Evolutionary conservation across 2,797 vertebrate genomes (phyloP).

Genomic region (Varecia variegata): DNA sequence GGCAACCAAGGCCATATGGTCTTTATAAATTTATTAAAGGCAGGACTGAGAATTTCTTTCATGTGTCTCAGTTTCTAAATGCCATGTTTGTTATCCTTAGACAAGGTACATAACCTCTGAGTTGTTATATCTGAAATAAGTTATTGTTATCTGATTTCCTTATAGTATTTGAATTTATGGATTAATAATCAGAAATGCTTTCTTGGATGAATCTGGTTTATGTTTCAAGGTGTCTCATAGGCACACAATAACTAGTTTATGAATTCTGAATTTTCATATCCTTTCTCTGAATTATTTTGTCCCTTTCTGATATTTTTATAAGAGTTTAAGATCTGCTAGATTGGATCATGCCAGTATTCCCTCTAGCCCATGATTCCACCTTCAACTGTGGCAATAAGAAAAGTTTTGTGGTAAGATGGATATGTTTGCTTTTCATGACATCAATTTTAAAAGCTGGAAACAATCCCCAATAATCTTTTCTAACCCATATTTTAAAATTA

Average conservation of each 20-base stretch:
- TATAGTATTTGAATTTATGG: slow-evolving; percentile 13
- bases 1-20: not conserved
- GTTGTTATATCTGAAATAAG: not conserved
- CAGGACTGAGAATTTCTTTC: slow-evolving; percentile 17
- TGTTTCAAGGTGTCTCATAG: not conserved
- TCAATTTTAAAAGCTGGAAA: not conserved
- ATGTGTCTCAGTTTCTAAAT: slow-evolving; percentile 34
- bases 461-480: slow-evolving; percentile 3
- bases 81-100: not conserved
- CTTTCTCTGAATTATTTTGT: slow-evolving; percentile 31
- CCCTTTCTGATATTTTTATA: slow-evolving; percentile 16
- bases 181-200: slow-evolving; percentile 40
- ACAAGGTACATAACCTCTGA: not conserved
- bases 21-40: slow-evolving; percentile 18
- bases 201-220: not conserved
- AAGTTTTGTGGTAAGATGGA: not conserved
- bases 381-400: not conserved
- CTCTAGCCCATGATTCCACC: not conserved
- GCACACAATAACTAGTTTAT: slow-evolving; percentile 2
- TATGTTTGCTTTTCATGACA: slow-evolving; percentile 34
- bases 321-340: not conserved
- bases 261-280: slow-evolving; percentile 12
- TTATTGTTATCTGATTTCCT: not conserved
- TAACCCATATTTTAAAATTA: not conserved
- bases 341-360: not conserved